phyloP scores from a whole-genome alignment of 2,888 invertebrate species.

The Drosophila monieri region DNA sequence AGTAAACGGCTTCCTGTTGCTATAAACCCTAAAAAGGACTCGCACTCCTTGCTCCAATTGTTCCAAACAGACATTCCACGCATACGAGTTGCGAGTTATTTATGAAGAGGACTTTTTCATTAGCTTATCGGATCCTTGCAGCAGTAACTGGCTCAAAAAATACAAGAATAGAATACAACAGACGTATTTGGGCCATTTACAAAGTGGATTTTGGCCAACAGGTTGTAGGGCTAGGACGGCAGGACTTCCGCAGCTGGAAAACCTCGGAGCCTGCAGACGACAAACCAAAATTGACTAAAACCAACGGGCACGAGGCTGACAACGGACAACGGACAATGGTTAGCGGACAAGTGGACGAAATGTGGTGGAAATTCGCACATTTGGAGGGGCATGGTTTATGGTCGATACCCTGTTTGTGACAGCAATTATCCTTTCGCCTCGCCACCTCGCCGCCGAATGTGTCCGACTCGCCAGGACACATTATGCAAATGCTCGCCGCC shows the following conservation, averaged over 20 bases:
- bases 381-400: constrained; percentile 45
- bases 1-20: constrained; percentile 33
- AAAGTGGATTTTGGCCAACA: constrained; percentile 6
- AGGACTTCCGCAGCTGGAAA: constrained; percentile 1
- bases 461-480: constrained; percentile 1
- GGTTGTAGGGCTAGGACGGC: background rate
- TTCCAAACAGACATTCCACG: constrained; percentile 4
- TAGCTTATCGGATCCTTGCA: constrained; percentile 57
- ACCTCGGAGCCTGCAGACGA: constrained; percentile 49
- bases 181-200: background rate
- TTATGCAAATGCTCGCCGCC: constrained; percentile 6
- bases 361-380: constrained; percentile 47
- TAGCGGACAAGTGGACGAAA: constrained; percentile 29
- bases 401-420: constrained; percentile 58
- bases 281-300: constrained; percentile 64
- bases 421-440: constrained; percentile 50
- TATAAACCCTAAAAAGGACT: constrained; percentile 16
- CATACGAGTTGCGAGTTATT: constrained; percentile 53
- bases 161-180: background rate
- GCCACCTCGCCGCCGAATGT: background rate
- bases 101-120: constrained; percentile 61
- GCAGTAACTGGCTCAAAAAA: background rate
- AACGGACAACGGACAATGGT: background rate
- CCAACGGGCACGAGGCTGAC: constrained; percentile 25
- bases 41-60: background rate